phyloP scores from a whole-genome alignment of 1,140 invertebrate genomes.

The Megalonaias nervosa region DNA sequence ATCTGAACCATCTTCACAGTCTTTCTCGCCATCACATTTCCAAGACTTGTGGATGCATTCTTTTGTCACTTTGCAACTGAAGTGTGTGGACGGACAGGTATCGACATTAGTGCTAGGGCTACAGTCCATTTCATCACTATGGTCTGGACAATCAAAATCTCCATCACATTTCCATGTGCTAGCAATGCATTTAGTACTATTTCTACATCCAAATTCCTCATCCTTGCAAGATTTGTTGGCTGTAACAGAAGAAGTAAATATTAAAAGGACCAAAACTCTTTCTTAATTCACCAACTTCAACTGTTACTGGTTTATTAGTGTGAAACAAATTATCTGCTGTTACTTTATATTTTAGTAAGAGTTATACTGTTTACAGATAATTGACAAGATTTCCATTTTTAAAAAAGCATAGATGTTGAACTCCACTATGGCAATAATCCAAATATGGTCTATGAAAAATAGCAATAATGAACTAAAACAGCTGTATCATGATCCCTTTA shows the following conservation, averaged over 20 bases:
- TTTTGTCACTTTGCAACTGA: constrained; percentile 21
- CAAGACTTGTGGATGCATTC: constrained; percentile 92
- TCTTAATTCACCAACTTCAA: background rate
- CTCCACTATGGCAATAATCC: background rate
- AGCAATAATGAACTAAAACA: too few relatives aligned
- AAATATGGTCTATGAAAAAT: background rate
- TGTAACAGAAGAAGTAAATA: background rate
- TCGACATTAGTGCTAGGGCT: background rate
- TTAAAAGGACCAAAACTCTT: background rate
- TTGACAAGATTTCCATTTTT: too few relatives aligned
- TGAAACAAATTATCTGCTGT: background rate
- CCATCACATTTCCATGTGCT: constrained; percentile 46
- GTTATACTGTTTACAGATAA: too few relatives aligned
- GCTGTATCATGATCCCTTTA: too few relatives aligned
- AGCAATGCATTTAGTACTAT: constrained; percentile 38
- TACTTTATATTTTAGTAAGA: too few relatives aligned
- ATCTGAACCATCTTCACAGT: constrained; percentile 76
- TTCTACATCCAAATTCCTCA: constrained; percentile 38
- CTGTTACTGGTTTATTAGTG: background rate
- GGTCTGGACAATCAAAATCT: constrained; percentile 50
- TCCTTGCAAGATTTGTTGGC: constrained; percentile 2
- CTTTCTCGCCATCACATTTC: constrained; percentile 73
- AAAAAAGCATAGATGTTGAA: too few relatives aligned
- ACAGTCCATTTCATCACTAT: constrained; percentile 46
- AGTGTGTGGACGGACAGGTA: constrained; percentile 25